Base-by-base conservation (phyloP, 2,113 vertebrate genomes). In the Ochotona princeps region DNA sequence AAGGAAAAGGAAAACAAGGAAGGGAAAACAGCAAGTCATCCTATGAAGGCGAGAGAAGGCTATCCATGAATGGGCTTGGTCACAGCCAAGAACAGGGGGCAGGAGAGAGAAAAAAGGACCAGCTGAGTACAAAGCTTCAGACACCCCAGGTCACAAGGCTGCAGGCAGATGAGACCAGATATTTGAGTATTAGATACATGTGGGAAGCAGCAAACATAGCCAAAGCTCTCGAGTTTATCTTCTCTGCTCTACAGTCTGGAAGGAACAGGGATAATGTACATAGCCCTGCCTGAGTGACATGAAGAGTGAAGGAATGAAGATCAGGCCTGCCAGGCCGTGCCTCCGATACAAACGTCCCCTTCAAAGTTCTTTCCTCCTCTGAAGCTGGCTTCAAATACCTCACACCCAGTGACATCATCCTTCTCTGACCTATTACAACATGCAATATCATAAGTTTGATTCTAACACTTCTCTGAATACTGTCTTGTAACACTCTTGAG, bases 1-100 rank as follows among this genome's bases (percentile, higher is more conserved):
- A 67, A 63, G 88, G 88, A 83, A 83, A 92, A 96, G 57, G 90
- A 93, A 96, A 79, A 87, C 57, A 74, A 89, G 83, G 57, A 92
- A 87, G 84, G 73, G 93, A 73, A 63, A 93, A 84, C 13, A 96
- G 49, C 54, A 92, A 89, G 84, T 70, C 66, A 60, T 88, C 47
- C 44, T 20, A 85, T 87, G 78, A 72, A 85, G 76, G 91, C 44
- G 91, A 85, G 7, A 54, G 73, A 86, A 63, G 93, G 66, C 21
- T 67, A 90, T 44, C 74, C 38, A 44, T 44, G 38, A 44, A 83
- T 2, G 69, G 94, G 82, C 18, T 80, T 92, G 65, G 66, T 57
- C 7, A 26, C 28, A 87, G 82, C 26, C 72, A 90, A 76, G 92
- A 94, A 49, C 10, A 80, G 76, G 38, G 23, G 74, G 54, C 1